Conservation (phyloP, 2,797 vertebrate species). For the Pagetopsis macropterus region DNA sequence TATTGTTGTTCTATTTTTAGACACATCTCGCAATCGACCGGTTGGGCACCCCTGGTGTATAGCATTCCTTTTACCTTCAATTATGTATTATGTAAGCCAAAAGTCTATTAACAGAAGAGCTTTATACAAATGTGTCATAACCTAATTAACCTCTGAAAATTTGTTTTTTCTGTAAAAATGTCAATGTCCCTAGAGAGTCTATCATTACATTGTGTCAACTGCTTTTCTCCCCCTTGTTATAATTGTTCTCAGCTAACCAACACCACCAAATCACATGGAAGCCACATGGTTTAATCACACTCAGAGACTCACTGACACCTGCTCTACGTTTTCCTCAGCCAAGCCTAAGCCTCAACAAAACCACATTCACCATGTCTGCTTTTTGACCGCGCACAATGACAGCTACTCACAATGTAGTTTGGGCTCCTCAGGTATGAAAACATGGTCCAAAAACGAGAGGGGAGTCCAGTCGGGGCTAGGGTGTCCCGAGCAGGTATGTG, state of each 20-base stretch:
- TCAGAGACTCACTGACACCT: conserved; percentile 36
- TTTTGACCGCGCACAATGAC: neutral
- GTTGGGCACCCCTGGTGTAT: too few species aligned
- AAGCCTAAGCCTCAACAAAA: conserved; percentile 46
- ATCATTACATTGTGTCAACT: neutral
- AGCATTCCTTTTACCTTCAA: neutral
- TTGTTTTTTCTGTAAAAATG: neutral
- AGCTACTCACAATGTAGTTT: conserved; percentile 76
- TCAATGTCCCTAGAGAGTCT: neutral
- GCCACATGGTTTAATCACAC: neutral
- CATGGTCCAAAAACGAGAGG: conserved; percentile 62
- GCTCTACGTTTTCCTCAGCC: conserved; percentile 54
- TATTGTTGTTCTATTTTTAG: too few species aligned
- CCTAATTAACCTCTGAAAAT: neutral
- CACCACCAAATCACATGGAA: neutral
- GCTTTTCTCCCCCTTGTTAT: too few species aligned
- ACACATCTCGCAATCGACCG: too few species aligned
- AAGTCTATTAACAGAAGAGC: too few species aligned
- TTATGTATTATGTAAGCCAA: neutral
- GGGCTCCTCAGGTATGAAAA: conserved; percentile 77
- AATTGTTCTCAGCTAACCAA: neutral
- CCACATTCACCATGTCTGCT: conserved; percentile 4
- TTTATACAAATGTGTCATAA: neutral
- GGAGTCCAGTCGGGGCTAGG: neutral
- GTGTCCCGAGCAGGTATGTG: conserved; percentile 23